A percentile compares a stretch with the other conserved stretches of the same genome.
These are phyloP conservation scores for Lepas anatifera DNA, from an alignment of 2,888 invertebrate genomes.

Conservation along the genomic window DNA sequence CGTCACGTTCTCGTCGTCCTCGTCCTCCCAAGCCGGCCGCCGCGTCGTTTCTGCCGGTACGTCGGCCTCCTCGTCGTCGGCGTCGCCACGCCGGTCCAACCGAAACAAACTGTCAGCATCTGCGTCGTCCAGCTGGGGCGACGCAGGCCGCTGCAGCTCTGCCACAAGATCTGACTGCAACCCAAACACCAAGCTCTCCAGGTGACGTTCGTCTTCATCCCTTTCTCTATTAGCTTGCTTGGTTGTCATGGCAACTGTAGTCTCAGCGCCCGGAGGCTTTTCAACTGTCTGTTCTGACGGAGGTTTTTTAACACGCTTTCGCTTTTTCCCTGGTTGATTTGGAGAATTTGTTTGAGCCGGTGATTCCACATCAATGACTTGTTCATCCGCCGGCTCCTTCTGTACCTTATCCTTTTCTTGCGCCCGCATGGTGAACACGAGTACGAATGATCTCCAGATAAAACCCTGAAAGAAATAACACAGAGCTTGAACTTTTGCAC, in stretches of 20 bases:
- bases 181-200: conserved; percentile 5
- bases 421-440: too few relatives aligned
- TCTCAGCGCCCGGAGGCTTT: too few relatives aligned
- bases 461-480: too few relatives aligned
- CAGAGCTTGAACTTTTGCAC: too few relatives aligned
- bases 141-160: background rate
- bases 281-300: too few relatives aligned
- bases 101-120: background rate
- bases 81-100: conserved; percentile 1
- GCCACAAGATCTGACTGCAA: background rate
- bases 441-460: too few relatives aligned
- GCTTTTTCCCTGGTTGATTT: too few relatives aligned
- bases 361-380: too few relatives aligned
- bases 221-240: background rate
- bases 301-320: too few relatives aligned
- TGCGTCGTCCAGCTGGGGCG: background rate
- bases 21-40: conserved; percentile 17
- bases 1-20: conserved; percentile 15
- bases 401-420: too few relatives aligned
- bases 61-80: background rate
- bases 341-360: too few relatives aligned
- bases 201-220: background rate
- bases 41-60: background rate
- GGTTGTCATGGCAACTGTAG: background rate
- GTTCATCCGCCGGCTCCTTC: too few relatives aligned